phyloP scores from a whole-genome alignment of 1,140 invertebrate species.

The Eriocheir sinensis region DNA sequence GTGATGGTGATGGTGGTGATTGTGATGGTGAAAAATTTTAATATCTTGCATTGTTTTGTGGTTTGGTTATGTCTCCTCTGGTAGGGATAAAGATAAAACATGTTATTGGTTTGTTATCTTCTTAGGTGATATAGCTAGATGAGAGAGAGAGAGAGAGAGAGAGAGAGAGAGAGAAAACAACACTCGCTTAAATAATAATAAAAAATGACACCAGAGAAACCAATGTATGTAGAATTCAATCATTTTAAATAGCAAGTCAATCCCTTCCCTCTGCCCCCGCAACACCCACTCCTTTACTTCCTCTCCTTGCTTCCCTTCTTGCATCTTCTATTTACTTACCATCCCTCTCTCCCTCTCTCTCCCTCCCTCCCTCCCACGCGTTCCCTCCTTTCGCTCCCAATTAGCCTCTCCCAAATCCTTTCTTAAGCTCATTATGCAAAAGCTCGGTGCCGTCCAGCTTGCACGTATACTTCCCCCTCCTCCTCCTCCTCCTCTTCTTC shows the following conservation, averaged over 20 bases:
- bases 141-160: not conserved
- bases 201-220: not conserved
- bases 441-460: not conserved
- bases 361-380: not conserved
- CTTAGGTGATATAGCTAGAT: too few species aligned
- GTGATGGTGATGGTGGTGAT: too few species aligned
- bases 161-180: not conserved
- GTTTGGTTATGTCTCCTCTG: too few species aligned
- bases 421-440: constrained; percentile 12
- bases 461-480: not conserved
- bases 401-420: not conserved
- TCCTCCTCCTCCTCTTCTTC: not conserved
- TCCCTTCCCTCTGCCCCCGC: not conserved
- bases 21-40: too few species aligned
- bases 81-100: too few species aligned
- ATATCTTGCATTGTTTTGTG: too few species aligned
- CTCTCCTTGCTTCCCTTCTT: not conserved
- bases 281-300: not conserved
- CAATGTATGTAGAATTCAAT: not conserved
- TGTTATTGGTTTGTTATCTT: too few species aligned
- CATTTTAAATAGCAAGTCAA: not conserved
- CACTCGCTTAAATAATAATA: not conserved
- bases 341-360: not conserved
- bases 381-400: not conserved
- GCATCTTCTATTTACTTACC: not conserved